Evolutionary conservation across 1,140 invertebrate genomes (phyloP).

Genomic region (Drosophila hydei): DNA sequence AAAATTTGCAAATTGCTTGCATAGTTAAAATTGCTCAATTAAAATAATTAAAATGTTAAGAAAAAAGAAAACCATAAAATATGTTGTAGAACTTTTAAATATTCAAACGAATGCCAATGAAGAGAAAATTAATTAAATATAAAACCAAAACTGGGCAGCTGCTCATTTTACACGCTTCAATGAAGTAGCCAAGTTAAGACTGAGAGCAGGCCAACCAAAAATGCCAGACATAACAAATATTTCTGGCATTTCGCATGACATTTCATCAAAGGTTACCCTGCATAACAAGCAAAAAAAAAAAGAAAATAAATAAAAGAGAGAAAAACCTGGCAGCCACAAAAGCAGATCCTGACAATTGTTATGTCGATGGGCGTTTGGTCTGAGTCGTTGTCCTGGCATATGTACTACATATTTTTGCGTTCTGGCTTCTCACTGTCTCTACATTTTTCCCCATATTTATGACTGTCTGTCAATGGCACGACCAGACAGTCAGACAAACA

Average conservation of each 20-base stretch:
- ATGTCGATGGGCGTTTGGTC: conserved; percentile 62
- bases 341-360: conserved; percentile 62
- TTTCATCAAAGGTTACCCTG: conserved; percentile 73
- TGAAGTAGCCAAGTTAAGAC: conserved; percentile 40
- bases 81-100: neutral
- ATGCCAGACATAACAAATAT: conserved; percentile 23
- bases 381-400: conserved; percentile 35
- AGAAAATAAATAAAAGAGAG: neutral
- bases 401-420: conserved; percentile 61
- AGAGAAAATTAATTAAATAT: conserved; percentile 56
- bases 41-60: neutral
- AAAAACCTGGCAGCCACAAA: conserved; percentile 23
- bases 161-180: conserved; percentile 42
- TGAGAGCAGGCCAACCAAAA: conserved; percentile 19
- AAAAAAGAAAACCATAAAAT: neutral
- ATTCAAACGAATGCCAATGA: neutral
- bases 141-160: conserved; percentile 34
- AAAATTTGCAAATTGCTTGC: too few relatives aligned
- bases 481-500: conserved; percentile 50
- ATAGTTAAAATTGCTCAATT: too few relatives aligned
- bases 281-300: conserved; percentile 43
- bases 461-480: conserved; percentile 71
- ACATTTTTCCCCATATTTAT: conserved; percentile 60
- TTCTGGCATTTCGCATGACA: conserved; percentile 36
- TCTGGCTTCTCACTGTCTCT: conserved; percentile 46